Evolutionary conservation across 2,888 invertebrate genomes (phyloP), one percentile per base, ranked within the genome.

Genomic region (Griposia aprilina): DNA sequence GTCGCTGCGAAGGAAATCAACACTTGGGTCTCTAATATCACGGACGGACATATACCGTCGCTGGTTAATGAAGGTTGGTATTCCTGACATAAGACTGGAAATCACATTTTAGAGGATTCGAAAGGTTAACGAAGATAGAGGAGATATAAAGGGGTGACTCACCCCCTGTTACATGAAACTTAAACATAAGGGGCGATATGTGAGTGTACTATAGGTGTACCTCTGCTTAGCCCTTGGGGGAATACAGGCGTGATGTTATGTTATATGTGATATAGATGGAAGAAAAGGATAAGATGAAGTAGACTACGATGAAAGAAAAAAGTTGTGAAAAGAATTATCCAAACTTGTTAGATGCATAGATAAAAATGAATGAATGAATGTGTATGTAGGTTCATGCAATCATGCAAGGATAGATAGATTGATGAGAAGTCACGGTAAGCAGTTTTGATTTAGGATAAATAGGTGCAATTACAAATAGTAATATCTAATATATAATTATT

Each of bases 21-120:
- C 90, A 90, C 94, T 0, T 99, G 99, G 99, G 98, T 99, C 2
- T 97, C 97, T 50, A 97, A 98, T 78, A 95, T 98, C 17, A 99
- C 99, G 0, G 96, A 97, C 15, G 98, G 98, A 20, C 98, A 97
- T 87, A 98, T 99, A 57, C 95, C 97, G 17, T 97, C 98, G 88
- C 93, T 98, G 71, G 97, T 98, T 13, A 94, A 95, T 17, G 96
- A 97, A 89, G 98, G 98, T 97, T 91, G 82, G 90, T 84, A n/a
- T 55, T 36, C 1, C 11, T 1, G 36, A 52, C 15, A 5, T 45
- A 26, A 45, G 20, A 30, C n/a, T 1, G 8, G 4, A 26, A 48
- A 65, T 48, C 4, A 50, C 7, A 26, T 67, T 67, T 48, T 3
- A 26, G 6, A 48, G 2, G 1, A 0, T 20, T 67, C 5, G 1